Percentiles rank a stretch among this genome's conserved stretches.
Evolutionary conservation across 2,797 vertebrate genomes (phyloP).

Genomic region (Ctenopoma kingsleyae): DNA sequence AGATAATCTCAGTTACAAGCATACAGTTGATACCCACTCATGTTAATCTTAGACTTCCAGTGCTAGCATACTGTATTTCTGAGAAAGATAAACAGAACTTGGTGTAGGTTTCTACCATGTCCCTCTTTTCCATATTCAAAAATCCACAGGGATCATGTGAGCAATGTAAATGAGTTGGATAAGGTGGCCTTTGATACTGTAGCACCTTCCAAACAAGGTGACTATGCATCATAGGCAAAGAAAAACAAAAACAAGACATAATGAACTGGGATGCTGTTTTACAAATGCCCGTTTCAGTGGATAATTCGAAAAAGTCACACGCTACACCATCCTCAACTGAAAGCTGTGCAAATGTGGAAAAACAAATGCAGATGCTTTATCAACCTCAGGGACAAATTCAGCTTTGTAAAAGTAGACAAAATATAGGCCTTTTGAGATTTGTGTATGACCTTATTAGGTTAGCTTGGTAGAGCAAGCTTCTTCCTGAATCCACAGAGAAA

Average conservation of each 20-base stretch:
- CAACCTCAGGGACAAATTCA: conserved; percentile 32
- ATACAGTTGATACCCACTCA: conserved; percentile 3
- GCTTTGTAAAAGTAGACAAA: conserved; percentile 38
- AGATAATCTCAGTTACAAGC: conserved; percentile 23
- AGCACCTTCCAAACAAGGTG: background rate
- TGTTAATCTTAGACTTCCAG: background rate
- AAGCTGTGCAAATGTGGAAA: conserved; percentile 18
- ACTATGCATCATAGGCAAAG: background rate
- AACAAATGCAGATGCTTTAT: conserved; percentile 20
- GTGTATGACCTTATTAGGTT: conserved; percentile 32
- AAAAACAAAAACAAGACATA: background rate
- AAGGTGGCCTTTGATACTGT: background rate
- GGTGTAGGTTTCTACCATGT: no score
- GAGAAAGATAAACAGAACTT: background rate
- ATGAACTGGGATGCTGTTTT: background rate
- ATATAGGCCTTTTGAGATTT: conserved; percentile 23
- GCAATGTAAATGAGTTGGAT: background rate
- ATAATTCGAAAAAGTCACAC: conserved; percentile 15
- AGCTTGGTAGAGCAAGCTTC: conserved; percentile 10
- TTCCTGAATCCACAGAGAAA: conserved; percentile 23
- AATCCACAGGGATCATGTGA: background rate
- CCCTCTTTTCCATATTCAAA: no score
- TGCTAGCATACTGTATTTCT: conserved; percentile 1
- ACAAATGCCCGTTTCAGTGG: conserved; percentile 5
- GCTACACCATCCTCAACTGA: conserved; percentile 1